Conservation (phyloP, 2,888 invertebrate species). For the Drosophila silvestris region DNA sequence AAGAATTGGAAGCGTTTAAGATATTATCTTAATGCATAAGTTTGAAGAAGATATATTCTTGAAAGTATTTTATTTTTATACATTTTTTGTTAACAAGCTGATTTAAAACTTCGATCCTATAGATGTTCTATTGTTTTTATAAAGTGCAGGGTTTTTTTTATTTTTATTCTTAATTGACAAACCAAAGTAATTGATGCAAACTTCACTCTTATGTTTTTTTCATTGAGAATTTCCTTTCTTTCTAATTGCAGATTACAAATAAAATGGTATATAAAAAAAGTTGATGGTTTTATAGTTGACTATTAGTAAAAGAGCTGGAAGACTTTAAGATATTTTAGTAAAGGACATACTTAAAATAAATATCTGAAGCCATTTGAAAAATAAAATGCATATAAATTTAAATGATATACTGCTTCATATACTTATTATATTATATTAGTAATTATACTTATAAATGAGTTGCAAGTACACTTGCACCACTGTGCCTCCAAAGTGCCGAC, state of each 20-base stretch:
- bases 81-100: neutral
- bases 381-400: neutral
- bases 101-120: neutral
- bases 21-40: neutral
- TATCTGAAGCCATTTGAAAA: neutral
- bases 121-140: neutral
- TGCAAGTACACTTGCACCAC: constrained; percentile 18
- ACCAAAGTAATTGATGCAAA: neutral
- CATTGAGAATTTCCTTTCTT: neutral
- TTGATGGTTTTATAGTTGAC: neutral
- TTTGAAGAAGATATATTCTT: neutral
- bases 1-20: neutral
- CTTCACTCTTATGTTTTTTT: neutral
- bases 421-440: neutral
- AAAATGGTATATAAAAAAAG: neutral
- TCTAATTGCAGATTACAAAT: neutral
- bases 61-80: neutral
- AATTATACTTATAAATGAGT: neutral
- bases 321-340: neutral
- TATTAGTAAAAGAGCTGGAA: neutral
- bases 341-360: neutral
- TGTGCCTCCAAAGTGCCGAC: constrained; percentile 32
- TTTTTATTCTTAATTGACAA: neutral
- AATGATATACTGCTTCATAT: neutral
- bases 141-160: neutral